Conservation (phyloP, 2,888 invertebrate genomes). For the Lingula anatina region DNA sequence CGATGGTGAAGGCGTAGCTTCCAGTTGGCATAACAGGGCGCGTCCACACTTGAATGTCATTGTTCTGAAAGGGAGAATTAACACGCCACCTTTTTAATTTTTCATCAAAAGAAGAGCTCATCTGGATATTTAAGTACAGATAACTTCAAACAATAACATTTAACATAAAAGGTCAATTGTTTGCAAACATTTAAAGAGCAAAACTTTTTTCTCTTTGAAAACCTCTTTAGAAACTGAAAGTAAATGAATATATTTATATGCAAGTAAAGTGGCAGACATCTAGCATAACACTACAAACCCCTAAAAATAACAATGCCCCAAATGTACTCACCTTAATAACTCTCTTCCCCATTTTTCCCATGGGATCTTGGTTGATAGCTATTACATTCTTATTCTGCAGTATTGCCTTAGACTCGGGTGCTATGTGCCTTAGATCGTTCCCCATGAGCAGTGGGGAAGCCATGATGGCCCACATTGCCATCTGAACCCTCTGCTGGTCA, state of each 20-base stretch:
- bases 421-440: constrained; percentile 83
- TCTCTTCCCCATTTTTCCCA: constrained; percentile 86
- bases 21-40: constrained; percentile 53
- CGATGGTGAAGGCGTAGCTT: constrained; percentile 34
- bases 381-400: constrained; percentile 88
- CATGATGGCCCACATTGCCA: constrained; percentile 93
- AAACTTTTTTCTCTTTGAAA: no score
- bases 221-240: no score
- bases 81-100: not conserved
- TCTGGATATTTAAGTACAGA: no score
- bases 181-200: not conserved
- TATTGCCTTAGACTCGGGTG: constrained; percentile 86
- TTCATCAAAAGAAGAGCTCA: not conserved
- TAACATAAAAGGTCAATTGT: not conserved
- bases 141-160: no score
- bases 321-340: constrained; percentile 49
- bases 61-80: constrained; percentile 1
- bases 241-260: no score
- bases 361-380: constrained; percentile 85
- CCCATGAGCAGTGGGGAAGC: constrained; percentile 96
- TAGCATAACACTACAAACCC: no score
- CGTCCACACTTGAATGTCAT: constrained; percentile 86
- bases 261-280: no score
- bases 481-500: constrained; percentile 91
- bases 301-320: no score